Conservation (phyloP, 1,140 invertebrate genomes). For the Doryteuthis pealeii region DNA sequence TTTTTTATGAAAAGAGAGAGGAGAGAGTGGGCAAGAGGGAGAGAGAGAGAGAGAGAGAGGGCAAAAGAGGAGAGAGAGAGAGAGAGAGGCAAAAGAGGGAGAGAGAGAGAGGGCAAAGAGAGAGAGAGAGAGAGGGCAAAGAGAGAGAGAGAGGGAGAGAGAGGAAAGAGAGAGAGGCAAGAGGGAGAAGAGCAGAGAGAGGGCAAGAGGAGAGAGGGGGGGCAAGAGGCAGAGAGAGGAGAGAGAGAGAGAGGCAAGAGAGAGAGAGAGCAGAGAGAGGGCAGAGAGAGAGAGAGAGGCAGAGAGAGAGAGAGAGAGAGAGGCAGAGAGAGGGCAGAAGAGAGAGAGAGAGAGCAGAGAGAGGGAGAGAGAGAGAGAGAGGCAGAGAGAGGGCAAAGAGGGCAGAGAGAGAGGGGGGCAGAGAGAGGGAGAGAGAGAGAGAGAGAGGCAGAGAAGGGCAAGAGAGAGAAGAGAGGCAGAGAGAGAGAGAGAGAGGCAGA, state of each 20-base stretch:
- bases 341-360: background rate
- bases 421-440: background rate
- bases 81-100: background rate
- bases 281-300: background rate
- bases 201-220: background rate
- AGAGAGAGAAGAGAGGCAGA: background rate
- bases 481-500: background rate
- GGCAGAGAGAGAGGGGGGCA: too few relatives aligned
- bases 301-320: background rate
- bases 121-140: constrained; percentile 8
- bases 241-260: background rate
- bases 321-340: background rate
- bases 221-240: background rate
- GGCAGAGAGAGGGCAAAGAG: background rate
- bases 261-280: background rate
- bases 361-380: background rate
- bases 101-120: background rate
- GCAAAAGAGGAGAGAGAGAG: too few relatives aligned
- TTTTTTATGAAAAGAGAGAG: too few relatives aligned
- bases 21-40: too few relatives aligned
- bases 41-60: too few relatives aligned
- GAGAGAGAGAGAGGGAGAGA: background rate
- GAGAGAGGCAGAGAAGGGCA: background rate
- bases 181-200: background rate
- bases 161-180: background rate